These are phyloP conservation scores for Eupristina koningsbergeri DNA, from an alignment of 1,140 invertebrate species.

Conservation along the genomic window DNA sequence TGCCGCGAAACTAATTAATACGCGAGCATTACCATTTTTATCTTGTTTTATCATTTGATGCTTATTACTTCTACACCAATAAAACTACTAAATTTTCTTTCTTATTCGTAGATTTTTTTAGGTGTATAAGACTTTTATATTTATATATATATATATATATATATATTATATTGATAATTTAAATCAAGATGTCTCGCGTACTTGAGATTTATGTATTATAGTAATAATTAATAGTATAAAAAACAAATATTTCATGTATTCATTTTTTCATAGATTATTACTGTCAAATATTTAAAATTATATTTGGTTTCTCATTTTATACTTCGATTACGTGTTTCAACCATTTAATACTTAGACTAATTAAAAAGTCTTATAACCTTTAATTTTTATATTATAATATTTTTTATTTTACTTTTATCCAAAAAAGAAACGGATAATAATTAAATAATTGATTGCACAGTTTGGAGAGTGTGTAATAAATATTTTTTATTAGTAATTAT, in stretches of 20 bases:
- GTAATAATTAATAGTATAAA: not conserved
- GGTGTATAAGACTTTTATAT: no score
- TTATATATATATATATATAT: no score
- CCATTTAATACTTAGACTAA: no score
- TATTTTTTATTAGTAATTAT: conserved; percentile 54
- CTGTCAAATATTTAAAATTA: not conserved
- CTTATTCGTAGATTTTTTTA: no score
- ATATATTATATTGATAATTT: no score
- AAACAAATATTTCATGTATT: not conserved
- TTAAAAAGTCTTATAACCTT: no score
- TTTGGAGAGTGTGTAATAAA: conserved; percentile 7
- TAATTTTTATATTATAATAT: no score
- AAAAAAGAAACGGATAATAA: no score
- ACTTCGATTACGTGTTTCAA: no score
- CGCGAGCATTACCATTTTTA: not conserved
- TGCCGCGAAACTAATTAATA: not conserved
- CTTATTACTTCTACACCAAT: not conserved
- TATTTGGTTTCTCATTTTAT: not conserved
- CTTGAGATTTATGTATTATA: not conserved
- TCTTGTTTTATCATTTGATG: not conserved
- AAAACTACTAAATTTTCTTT: no score
- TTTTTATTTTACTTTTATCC: no score
- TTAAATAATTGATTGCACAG: not conserved
- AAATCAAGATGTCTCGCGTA: no score
- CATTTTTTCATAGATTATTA: not conserved